These are phyloP conservation scores for Drosophila hydei DNA, from an alignment of 1,140 invertebrate species.

Conservation along the genomic window DNA sequence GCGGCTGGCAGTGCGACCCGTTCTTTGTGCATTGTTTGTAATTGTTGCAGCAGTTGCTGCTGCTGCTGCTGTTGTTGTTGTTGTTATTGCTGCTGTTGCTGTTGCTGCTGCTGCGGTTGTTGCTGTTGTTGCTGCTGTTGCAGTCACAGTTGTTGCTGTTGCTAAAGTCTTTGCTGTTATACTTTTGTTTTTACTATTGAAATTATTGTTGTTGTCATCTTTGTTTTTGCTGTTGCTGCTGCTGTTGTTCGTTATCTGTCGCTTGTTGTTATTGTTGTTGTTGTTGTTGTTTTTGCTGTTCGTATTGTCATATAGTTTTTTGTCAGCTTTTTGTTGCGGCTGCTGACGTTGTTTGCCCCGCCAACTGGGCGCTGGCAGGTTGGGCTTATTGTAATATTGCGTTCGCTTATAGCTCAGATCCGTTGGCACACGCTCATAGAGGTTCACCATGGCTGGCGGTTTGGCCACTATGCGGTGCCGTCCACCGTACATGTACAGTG, in stretches of 20 bases:
- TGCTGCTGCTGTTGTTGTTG: conserved; percentile 29
- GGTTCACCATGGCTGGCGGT: conserved; percentile 59
- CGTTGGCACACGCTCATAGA: conserved; percentile 73
- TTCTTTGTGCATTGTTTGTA: conserved; percentile 66
- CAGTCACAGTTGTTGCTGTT: conserved; percentile 41
- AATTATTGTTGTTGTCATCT: conserved; percentile 75
- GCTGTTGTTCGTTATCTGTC: conserved; percentile 69
- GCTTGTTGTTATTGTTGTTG: conserved; percentile 57
- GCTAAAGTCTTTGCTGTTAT: conserved; percentile 55
- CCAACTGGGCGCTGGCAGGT: conserved; percentile 72
- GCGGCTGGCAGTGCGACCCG: conserved; percentile 73
- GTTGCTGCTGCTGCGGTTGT: conserved; percentile 35
- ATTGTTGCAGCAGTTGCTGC: conserved; percentile 45
- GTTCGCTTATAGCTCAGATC: conserved; percentile 47
- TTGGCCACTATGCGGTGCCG: conserved; percentile 70
- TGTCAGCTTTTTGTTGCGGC: conserved; percentile 65
- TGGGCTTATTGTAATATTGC: conserved; percentile 41
- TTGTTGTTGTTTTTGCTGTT: conserved; percentile 49
- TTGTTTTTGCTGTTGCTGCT: conserved; percentile 77
- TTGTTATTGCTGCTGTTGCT: conserved; percentile 31
- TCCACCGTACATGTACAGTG: conserved; percentile 81
- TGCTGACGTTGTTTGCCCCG: conserved; percentile 65
- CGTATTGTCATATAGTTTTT: conserved; percentile 77
- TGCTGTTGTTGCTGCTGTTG: conserved; percentile 38
- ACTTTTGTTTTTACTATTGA: conserved; percentile 74